Conservation (phyloP, 2,113 vertebrate genomes). For the Chionomys nivalis region DNA sequence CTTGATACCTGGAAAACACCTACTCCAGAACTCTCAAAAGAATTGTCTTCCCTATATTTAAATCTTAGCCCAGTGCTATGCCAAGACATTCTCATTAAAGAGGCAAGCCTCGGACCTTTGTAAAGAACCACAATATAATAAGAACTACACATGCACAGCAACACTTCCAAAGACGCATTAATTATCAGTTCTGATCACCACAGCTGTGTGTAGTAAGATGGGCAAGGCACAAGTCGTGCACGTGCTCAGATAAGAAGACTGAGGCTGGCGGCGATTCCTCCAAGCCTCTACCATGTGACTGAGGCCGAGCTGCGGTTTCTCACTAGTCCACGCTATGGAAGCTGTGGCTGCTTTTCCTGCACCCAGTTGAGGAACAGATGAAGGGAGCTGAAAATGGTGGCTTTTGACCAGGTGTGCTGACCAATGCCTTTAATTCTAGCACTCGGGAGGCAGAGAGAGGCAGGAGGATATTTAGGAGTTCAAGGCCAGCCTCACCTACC, state of each 20-base stretch:
- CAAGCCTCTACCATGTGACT: background rate
- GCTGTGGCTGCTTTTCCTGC: background rate
- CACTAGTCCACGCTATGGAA: background rate
- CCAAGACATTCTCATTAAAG: background rate
- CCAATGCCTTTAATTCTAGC: background rate
- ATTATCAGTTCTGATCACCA: background rate
- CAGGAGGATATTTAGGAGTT: background rate
- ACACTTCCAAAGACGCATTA: background rate
- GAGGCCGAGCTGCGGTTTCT: background rate
- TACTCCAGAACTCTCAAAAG: background rate
- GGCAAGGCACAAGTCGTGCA: background rate
- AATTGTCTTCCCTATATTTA: constrained; percentile 37
- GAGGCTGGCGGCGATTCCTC: background rate
- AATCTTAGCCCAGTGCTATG: background rate
- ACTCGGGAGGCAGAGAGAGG: background rate
- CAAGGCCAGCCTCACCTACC: background rate
- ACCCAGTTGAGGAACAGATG: background rate
- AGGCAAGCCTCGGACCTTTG: background rate
- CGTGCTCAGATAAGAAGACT: background rate
- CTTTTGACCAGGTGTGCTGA: background rate
- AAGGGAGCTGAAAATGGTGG: constrained; percentile 13
- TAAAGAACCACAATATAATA: background rate
- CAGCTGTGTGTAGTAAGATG: background rate
- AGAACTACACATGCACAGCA: background rate
- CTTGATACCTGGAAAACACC: constrained; percentile 32